Evolutionary conservation across 2,888 invertebrate species (phyloP).

Genomic region (Coremacera marginata): DNA sequence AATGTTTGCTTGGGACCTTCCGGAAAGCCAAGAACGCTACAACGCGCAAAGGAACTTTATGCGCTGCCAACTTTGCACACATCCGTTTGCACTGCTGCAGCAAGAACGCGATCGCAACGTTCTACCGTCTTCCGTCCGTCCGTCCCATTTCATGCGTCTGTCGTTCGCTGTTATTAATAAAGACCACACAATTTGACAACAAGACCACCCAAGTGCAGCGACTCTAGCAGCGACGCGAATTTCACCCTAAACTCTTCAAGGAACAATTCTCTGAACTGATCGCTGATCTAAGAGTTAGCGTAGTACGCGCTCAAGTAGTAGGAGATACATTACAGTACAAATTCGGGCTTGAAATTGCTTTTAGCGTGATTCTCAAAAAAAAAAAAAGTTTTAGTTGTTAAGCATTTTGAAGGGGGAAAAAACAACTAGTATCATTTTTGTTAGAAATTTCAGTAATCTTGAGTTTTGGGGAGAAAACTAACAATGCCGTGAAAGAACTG

Average conservation of each 20-base stretch:
- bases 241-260: background rate
- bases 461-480: too few relatives aligned
- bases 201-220: constrained; percentile 69
- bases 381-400: too few relatives aligned
- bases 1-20: background rate
- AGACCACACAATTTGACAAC: constrained; percentile 70
- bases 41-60: constrained; percentile 9
- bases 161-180: constrained; percentile 67
- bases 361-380: constrained; percentile 13
- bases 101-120: constrained; percentile 24
- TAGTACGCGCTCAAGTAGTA: background rate
- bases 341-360: background rate
- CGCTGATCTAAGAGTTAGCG: constrained; percentile 7
- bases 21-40: constrained; percentile 10
- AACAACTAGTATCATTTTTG: too few relatives aligned
- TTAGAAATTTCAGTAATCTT: too few relatives aligned
- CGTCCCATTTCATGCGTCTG: constrained; percentile 1
- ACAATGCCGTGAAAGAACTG: too few relatives aligned
- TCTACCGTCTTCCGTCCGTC: background rate
- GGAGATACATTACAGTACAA: constrained; percentile 17
- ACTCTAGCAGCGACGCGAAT: constrained; percentile 29
- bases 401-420: too few relatives aligned
- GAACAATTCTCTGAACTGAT: background rate
- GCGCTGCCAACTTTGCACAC: constrained; percentile 11
- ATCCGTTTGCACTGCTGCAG: constrained; percentile 2